Evolutionary conservation across 2,797 vertebrate genomes (phyloP).

Genomic region (Syngnathus rostellatus): DNA sequence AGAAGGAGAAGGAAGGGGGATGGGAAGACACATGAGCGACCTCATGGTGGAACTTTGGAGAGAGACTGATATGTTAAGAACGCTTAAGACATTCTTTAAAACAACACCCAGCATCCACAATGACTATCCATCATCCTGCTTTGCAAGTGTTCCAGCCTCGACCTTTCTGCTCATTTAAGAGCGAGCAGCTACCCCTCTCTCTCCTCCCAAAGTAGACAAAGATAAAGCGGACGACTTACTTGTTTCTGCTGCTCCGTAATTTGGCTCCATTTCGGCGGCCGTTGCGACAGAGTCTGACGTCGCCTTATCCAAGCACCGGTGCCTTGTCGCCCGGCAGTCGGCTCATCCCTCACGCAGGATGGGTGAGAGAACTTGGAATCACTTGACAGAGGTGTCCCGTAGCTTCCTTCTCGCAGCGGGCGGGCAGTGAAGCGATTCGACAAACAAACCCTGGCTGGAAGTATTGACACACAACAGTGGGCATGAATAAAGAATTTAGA

Average conservation of each 20-base stretch:
- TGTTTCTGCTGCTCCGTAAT: constrained; percentile 38
- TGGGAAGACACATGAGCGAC: background rate
- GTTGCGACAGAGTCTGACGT: constrained; percentile 21
- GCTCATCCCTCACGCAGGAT: constrained; percentile 66
- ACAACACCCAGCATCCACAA: background rate
- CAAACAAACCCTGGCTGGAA: background rate
- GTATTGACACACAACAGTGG: background rate
- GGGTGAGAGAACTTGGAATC: constrained; percentile 36
- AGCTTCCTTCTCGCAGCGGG: constrained; percentile 10
- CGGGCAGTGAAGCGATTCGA: background rate
- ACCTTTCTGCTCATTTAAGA: background rate
- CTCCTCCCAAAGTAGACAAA: background rate
- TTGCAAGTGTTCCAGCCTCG: background rate
- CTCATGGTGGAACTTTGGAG: background rate
- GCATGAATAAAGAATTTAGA: background rate
- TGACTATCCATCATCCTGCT: background rate
- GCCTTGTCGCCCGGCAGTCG: constrained; percentile 40
- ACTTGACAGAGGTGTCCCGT: constrained; percentile 34
- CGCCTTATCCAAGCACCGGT: constrained; percentile 54
- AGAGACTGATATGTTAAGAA: background rate
- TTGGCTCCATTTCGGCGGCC: constrained; percentile 52
- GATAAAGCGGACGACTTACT: constrained; percentile 55
- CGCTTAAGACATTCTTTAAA: background rate
- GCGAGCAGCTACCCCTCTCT: background rate
- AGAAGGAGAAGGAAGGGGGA: background rate